These are phyloP conservation scores for Palythoa grandiflora DNA, from an alignment of 92 coral and sea anemone species.

Conservation along the genomic window DNA sequence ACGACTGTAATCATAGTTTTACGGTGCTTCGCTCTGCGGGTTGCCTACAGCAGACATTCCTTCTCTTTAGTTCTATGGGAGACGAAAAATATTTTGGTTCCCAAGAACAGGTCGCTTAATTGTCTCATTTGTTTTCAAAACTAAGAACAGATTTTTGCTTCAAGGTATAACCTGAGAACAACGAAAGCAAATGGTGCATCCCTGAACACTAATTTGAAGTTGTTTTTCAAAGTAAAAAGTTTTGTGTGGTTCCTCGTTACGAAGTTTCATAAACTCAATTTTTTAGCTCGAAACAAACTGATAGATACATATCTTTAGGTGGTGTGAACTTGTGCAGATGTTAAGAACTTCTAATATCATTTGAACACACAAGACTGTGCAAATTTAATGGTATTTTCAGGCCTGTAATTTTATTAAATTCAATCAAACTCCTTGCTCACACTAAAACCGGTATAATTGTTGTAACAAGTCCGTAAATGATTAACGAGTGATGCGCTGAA, in stretches of 20 bases:
- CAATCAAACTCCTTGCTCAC: conserved; percentile 6
- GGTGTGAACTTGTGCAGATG: conserved; percentile 48
- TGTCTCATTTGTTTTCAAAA: conserved; percentile 38
- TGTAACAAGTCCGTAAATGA: conserved; percentile 17
- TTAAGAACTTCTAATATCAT: conserved; percentile 7
- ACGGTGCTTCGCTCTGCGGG: conserved; percentile 4
- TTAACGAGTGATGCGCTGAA: conserved; percentile 7
- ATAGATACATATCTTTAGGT: conserved; percentile 12
- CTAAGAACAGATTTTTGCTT: conserved; percentile 41
- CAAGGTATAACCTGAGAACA: not conserved
- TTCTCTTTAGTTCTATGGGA: conserved; percentile 42
- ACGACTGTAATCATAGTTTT: not conserved
- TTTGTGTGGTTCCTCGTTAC: not conserved
- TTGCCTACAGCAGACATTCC: not conserved
- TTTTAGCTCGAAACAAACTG: not conserved
- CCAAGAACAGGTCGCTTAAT: conserved; percentile 47
- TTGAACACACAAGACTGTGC: conserved; percentile 33
- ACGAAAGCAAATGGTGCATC: not conserved
- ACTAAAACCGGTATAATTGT: conserved; percentile 1
- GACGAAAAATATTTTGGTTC: conserved; percentile 48
- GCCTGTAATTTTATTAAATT: conserved; percentile 27
- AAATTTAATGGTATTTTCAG: conserved; percentile 41
- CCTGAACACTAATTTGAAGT: not conserved
- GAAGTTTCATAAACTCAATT: not conserved
- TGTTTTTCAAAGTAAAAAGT: not conserved